Base-by-base conservation (phyloP, 1,140 invertebrate species). In the Andrena cerasifolii region DNA sequence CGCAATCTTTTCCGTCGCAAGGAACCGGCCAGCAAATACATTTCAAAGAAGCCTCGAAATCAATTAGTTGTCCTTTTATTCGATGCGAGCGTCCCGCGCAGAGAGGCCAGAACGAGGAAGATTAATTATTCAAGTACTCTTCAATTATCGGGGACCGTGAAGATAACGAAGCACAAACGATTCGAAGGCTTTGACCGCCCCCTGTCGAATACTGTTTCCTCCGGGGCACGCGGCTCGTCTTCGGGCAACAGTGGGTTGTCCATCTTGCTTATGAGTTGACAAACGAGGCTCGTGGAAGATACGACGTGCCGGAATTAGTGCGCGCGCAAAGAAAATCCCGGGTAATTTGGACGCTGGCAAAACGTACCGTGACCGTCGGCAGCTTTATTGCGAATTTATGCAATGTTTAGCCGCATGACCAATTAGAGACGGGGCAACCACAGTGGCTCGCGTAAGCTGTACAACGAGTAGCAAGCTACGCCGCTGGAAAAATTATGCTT, bases 311-410 rank as follows among this genome's bases (percentile, higher is more conserved):
- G 18, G 75, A 85, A 86, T 86, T 82, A 79, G 79, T 68, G 73
- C 45, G 73, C 45, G 59, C 74, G 54, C 59, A 73, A 84, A 81
- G 83, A 80, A 86, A 89, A 88, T 89, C 85, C 83, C 53, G 62
- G 74, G 78, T 88, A 88, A 89, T 89, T 86, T 88, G 81, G 61
- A 83, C 76, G 85, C 80, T 63, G 78, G 67, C 76, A 68, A 63
- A 83, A 78, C 78, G 58, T 74, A 54, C 70, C 84, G 77, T 73
- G 74, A 77, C 68, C 61, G 68, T 74, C 73, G 82, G 81, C 80
- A 86, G 87, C 85, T 89, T 91, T 91, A 92, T 92, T 90, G 89
- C 90, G 82, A 91, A 88, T 91, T 91, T 91, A 92, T 91, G 88
- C 90, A 87, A 88, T 88, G 88, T 88, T 89, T 90, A 89, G 86